Percentiles rank a stretch among this genome's conserved stretches.
These are phyloP conservation scores for Phrynosoma blainvillii DNA, from an alignment of 2,113 vertebrate genomes.

Conservation along the genomic window DNA sequence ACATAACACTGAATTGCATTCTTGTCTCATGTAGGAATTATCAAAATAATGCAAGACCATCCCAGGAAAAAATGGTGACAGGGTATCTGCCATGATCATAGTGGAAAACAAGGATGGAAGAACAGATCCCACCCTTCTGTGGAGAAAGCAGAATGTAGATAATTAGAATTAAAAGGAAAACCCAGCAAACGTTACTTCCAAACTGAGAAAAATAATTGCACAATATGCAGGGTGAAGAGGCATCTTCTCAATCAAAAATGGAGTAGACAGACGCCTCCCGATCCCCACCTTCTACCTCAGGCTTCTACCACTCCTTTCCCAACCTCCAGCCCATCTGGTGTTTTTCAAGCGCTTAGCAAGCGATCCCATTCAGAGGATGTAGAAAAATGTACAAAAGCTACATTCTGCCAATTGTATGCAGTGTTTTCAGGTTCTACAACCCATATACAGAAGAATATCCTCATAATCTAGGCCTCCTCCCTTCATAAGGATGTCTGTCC, in stretches of 20 bases:
- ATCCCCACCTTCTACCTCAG: neutral
- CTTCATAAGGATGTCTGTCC: neutral
- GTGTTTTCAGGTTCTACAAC: no score
- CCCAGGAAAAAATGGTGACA: neutral
- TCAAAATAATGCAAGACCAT: neutral
- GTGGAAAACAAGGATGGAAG: neutral
- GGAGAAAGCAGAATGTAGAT: no score
- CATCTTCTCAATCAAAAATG: neutral
- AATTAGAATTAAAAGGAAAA: neutral
- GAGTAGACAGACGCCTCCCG: neutral
- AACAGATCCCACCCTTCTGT: neutral
- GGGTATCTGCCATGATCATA: neutral
- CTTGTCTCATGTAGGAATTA: neutral
- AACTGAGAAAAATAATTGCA: neutral
- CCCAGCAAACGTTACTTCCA: neutral
- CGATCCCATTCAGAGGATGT: neutral
- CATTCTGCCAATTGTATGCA: neutral
- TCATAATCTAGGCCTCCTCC: neutral
- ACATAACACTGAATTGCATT: neutral
- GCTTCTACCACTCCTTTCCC: neutral
- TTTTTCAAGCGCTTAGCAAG: neutral
- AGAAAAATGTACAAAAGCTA: neutral
- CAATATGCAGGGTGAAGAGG: neutral
- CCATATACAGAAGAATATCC: no score
- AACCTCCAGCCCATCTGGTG: conserved; percentile 7